phyloP scores from a whole-genome alignment of 2,113 vertebrate genomes.

The Tapirus terrestris region DNA sequence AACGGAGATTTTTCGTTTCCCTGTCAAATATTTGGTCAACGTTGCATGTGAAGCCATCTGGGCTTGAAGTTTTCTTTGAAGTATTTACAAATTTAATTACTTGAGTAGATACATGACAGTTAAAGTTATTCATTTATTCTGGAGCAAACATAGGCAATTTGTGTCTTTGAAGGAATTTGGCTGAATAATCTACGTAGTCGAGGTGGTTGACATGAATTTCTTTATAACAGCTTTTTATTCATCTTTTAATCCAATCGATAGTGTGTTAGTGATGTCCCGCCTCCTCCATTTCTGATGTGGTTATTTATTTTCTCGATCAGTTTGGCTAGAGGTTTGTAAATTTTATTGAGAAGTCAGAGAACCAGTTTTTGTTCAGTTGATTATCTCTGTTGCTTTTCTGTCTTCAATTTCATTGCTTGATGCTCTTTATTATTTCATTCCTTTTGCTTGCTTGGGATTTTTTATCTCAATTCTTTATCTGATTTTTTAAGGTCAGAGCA shows the following conservation, averaged over 20 bases:
- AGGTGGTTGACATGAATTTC: neutral
- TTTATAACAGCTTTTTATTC: neutral
- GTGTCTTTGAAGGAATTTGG: neutral
- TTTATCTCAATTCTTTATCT: rapidly evolving
- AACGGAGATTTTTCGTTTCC: neutral
- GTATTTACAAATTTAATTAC: neutral
- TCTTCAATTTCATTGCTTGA: neutral
- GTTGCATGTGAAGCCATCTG: neutral
- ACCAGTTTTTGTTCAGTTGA: neutral
- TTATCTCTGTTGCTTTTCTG: neutral
- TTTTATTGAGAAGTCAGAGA: neutral
- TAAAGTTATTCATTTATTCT: neutral
- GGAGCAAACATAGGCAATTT: no score
- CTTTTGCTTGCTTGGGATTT: neutral
- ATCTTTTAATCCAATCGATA: neutral
- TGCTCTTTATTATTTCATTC: rapidly evolving
- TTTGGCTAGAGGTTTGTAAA: neutral
- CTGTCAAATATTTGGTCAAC: neutral
- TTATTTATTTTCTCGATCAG: neutral
- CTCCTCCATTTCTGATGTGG: neutral
- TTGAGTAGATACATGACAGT: rapidly evolving
- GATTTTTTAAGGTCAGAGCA: neutral
- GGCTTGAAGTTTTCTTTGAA: neutral
- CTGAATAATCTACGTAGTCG: no score
- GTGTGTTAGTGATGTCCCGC: neutral